Percentiles rank a stretch among this genome's conserved stretches.
Evolutionary conservation across 2,797 vertebrate genomes (phyloP).

Genomic region (Anguilla pacifica): DNA sequence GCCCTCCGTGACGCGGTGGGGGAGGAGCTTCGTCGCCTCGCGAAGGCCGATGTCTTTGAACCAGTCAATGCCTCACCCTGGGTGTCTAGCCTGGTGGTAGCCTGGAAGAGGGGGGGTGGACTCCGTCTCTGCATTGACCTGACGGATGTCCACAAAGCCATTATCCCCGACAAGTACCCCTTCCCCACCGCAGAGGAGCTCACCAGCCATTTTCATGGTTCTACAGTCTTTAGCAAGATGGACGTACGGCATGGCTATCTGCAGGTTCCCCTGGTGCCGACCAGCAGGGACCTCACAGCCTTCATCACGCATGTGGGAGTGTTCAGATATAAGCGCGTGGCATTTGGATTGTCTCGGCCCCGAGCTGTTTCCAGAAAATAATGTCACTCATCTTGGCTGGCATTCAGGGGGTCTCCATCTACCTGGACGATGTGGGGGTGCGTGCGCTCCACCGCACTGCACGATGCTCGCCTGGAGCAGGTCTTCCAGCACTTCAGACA

Average conservation of each 20-base stretch:
- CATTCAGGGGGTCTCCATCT: not conserved
- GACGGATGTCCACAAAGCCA: not conserved
- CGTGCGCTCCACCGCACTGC: not conserved
- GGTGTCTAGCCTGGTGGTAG: not conserved
- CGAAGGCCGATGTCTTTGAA: not conserved
- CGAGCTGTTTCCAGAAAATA: not conserved
- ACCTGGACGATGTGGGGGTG: not conserved
- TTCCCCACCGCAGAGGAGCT: not conserved
- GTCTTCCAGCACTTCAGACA: not conserved
- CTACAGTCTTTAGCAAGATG: not conserved
- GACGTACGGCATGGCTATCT: not conserved
- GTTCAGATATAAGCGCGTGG: not conserved
- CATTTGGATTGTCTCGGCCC: not conserved
- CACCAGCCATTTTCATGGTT: not conserved
- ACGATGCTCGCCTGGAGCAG: not conserved
- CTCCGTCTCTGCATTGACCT: not conserved
- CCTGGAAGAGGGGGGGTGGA: not conserved
- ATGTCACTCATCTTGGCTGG: not conserved
- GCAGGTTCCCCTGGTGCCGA: not conserved
- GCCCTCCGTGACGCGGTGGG: not conserved
- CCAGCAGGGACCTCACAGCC: too few relatives aligned
- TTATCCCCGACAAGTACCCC: not conserved
- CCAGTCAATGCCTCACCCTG: not conserved
- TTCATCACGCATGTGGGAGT: not conserved
- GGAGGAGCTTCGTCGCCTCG: not conserved